Base-by-base conservation (phyloP, 2,113 vertebrate genomes). In the Neoarius graeffei region DNA sequence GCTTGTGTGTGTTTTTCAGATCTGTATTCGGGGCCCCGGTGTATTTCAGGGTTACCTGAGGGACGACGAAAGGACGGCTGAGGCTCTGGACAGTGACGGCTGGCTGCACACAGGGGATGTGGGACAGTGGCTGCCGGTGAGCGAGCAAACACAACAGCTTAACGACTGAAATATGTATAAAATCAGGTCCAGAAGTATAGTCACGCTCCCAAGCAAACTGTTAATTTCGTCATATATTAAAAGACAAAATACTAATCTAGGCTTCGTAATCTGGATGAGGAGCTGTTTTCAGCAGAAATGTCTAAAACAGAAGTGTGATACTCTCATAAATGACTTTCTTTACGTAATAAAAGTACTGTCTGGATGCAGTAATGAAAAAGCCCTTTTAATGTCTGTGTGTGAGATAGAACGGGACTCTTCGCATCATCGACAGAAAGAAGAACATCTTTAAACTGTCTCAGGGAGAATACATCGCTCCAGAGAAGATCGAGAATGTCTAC, bases 401-500 rank as follows among this genome's bases (percentile, higher is more conserved):
- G 48, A 35, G n/a, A 57, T 89, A 96, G 96, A 96, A 96, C 3
- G 96, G 96, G 83, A 95, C 94, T 0, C 90, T 96, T 23, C 92
- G 93, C 85, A 96, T 96, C 91, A 91, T 96, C 1, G 96, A 96
- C 93, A 88, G 96, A 88, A 96, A 96, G 92, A 96, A 96, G 93
- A 93, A 96, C 91, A 96, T 96, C 89, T 96, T 96, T 89, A 96
- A 96, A 89, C 85, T 96, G 91, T 94, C 94, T 7, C 95, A 96
- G 90, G 95, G 95, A 13, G 95, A 96, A 91, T 96, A 96, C 89
- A 93, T 96, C 23, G 95, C 95, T 87, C 95, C 95, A 0, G 95
- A 96, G 92, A 96, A 95, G 93, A 96, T 96, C n/a, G 96, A 96
- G 89, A 96, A 95, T 0, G 91, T 95, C 76, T 96, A 96, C 94